These are phyloP conservation scores for Elmis aenea DNA, from an alignment of 2,888 invertebrate species.

Conservation along the genomic window DNA sequence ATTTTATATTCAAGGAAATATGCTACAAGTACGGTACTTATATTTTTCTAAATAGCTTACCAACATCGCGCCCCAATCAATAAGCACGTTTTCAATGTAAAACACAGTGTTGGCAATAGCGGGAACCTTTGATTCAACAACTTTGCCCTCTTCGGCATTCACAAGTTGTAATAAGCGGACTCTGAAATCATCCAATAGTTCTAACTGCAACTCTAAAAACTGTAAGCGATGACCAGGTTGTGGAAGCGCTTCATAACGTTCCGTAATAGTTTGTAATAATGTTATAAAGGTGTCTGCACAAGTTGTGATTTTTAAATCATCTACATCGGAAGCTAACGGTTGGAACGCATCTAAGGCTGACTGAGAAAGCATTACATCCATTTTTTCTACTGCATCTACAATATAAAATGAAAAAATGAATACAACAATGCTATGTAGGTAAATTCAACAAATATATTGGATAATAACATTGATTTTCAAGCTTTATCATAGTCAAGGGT, in stretches of 20 bases:
- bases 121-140: constrained; percentile 55
- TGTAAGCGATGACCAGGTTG: constrained; percentile 82
- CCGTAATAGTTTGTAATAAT: constrained; percentile 79
- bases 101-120: constrained; percentile 70
- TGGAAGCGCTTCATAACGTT: constrained; percentile 75
- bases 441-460: too few species aligned
- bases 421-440: background rate
- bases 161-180: constrained; percentile 78
- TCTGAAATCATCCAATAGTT: constrained; percentile 80
- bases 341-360: constrained; percentile 63
- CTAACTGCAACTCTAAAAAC: constrained; percentile 84
- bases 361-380: constrained; percentile 76
- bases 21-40: background rate
- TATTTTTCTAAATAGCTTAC: too few species aligned
- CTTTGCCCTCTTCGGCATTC: constrained; percentile 54
- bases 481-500: background rate
- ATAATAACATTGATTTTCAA: too few species aligned
- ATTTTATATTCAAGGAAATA: too few species aligned
- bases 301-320: constrained; percentile 75
- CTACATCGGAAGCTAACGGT: constrained; percentile 54
- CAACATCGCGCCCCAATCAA: constrained; percentile 73
- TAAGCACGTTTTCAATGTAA: constrained; percentile 64
- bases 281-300: constrained; percentile 87
- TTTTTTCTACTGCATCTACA: constrained; percentile 81
- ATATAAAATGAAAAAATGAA: constrained; percentile 7